Evolutionary conservation across 2,113 vertebrate species (phyloP).

Genomic region (Solea senegalensis): DNA sequence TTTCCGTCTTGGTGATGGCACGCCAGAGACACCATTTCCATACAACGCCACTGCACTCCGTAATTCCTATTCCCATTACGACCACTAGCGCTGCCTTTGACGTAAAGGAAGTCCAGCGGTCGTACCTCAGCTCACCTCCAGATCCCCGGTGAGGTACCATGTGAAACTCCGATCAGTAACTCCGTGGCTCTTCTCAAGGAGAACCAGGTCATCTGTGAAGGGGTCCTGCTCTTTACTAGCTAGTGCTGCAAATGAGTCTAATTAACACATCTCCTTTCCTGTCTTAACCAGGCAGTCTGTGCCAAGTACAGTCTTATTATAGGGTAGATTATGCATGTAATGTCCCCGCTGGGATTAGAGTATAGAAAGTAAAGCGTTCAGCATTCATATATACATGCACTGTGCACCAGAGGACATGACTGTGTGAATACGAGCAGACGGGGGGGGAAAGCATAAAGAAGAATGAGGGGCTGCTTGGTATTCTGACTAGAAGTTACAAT

Average conservation of each 20-base stretch:
- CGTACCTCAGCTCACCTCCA: slow-evolving; percentile 43
- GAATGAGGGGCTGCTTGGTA: slow-evolving; percentile 58
- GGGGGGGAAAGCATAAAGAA: slow-evolving; percentile 14
- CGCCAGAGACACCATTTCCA: slow-evolving; percentile 72
- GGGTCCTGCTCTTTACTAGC: slow-evolving; percentile 69
- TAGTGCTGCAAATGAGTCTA: slow-evolving; percentile 68
- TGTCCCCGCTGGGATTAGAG: slow-evolving; percentile 64
- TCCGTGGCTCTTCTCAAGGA: slow-evolving; percentile 59
- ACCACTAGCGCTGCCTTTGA: slow-evolving; percentile 32
- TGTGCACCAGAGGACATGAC: slow-evolving; percentile 28
- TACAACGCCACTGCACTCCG: slow-evolving; percentile 58
- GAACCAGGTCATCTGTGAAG: slow-evolving; percentile 70
- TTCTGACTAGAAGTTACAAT: slow-evolving; percentile 44
- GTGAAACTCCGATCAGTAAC: slow-evolving; percentile 58
- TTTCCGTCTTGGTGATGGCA: slow-evolving; percentile 63
- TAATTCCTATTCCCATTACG: slow-evolving; percentile 61
- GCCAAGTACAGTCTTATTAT: slow-evolving; percentile 67
- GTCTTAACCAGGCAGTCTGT: slow-evolving; percentile 63
- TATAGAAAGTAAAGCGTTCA: slow-evolving; percentile 46
- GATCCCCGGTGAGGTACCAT: slow-evolving; percentile 28
- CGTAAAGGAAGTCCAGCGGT: slow-evolving; percentile 34
- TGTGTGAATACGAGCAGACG: slow-evolving; percentile 16
- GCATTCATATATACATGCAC: slow-evolving; percentile 8
- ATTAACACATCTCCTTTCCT: slow-evolving; percentile 71
- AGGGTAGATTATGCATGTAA: slow-evolving; percentile 73